These are phyloP conservation scores for Dexiosoma caninum DNA, from an alignment of 2,888 invertebrate species.

Conservation along the genomic window DNA sequence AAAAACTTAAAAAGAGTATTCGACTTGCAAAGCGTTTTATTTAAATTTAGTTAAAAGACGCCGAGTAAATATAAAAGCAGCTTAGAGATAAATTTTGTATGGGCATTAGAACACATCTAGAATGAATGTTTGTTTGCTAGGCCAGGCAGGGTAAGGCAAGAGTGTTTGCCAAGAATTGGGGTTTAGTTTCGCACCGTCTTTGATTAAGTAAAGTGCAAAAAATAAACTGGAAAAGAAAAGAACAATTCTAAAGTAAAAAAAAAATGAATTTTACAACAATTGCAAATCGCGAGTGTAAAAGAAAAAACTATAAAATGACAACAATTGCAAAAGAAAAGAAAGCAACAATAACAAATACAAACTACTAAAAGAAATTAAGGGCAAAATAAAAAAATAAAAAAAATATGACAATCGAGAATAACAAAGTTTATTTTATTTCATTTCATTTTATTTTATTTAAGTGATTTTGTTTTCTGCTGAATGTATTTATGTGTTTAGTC, in stretches of 20 bases:
- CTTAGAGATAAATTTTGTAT: conserved; percentile 21
- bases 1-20: not conserved
- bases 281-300: conserved; percentile 29
- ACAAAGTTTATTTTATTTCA: conserved; percentile 15
- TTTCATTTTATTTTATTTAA: not conserved
- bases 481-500: conserved; percentile 45
- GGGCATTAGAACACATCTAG: not conserved
- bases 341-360: conserved; percentile 44
- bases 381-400: conserved; percentile 33
- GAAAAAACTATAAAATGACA: conserved; percentile 25
- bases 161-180: conserved; percentile 39
- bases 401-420: conserved; percentile 33
- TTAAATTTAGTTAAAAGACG: conserved; percentile 24
- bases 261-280: conserved; percentile 20
- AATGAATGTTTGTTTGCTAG: not conserved
- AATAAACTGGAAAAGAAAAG: conserved; percentile 10
- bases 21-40: conserved; percentile 1
- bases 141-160: no score
- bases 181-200: conserved; percentile 47
- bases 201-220: conserved; percentile 36
- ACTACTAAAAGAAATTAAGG: conserved; percentile 32
- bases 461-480: conserved; percentile 37
- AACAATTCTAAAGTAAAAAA: not conserved
- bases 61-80: conserved; percentile 6
- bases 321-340: conserved; percentile 15